Evolutionary conservation across 2,888 invertebrate species (phyloP).

Genomic region (Danaus chrysippus): DNA sequence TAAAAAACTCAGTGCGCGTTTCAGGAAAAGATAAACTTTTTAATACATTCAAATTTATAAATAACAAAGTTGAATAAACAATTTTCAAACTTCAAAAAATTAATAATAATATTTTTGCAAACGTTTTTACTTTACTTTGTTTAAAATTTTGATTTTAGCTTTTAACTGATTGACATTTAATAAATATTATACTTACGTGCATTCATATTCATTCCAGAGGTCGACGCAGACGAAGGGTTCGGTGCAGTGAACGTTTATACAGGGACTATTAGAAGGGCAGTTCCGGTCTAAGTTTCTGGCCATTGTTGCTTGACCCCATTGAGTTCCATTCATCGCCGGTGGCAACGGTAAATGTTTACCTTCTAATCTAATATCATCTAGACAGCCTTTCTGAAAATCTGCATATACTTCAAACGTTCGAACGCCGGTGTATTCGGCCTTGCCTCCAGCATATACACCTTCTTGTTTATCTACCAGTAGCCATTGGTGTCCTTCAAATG

Average conservation of each 20-base stretch:
- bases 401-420: constrained; percentile 96
- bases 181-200: constrained; percentile 89
- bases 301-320: constrained; percentile 97
- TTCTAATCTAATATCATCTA: constrained; percentile 88
- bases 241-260: constrained; percentile 95
- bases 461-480: constrained; percentile 95
- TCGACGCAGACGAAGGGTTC: constrained; percentile 97
- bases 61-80: too few relatives aligned
- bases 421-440: constrained; percentile 96
- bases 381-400: constrained; percentile 94
- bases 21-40: constrained; percentile 1
- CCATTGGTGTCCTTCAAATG: constrained; percentile 95
- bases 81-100: too few relatives aligned
- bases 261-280: constrained; percentile 97
- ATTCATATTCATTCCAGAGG: constrained; percentile 98
- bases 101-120: neutral
- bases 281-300: constrained; percentile 93
- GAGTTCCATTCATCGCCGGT: constrained; percentile 96
- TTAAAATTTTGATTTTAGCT: neutral
- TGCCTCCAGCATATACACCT: constrained; percentile 96
- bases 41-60: neutral
- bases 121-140: neutral
- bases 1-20: constrained; percentile 43
- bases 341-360: constrained; percentile 96
- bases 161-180: constrained; percentile 6